These are phyloP conservation scores for Calcarius ornatus DNA, from an alignment of 2,113 vertebrate species.

Conservation along the genomic window DNA sequence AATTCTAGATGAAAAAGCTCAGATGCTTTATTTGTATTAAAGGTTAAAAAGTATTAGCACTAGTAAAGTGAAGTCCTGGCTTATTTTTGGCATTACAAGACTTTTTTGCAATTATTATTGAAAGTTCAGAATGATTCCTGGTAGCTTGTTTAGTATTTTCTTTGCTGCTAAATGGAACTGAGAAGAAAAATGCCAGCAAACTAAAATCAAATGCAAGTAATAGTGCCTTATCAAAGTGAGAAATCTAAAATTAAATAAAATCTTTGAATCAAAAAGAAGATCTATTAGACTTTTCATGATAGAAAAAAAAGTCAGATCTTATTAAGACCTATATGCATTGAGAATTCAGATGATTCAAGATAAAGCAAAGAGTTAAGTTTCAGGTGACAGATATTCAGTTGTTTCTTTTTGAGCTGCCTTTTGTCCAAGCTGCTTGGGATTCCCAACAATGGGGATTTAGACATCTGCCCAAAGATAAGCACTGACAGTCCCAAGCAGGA, in stretches of 20 bases:
- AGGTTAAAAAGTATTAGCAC: background rate
- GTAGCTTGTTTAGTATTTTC: background rate
- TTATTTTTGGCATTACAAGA: background rate
- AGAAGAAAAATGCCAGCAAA: conserved; percentile 10
- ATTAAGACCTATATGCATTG: background rate
- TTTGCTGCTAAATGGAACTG: background rate
- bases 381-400: background rate
- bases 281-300: conserved; percentile 9
- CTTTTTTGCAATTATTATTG: background rate
- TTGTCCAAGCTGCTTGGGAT: background rate
- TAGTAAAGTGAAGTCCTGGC: background rate
- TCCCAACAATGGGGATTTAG: fast-evolving
- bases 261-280: background rate
- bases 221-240: background rate
- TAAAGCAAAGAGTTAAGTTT: background rate
- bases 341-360: background rate
- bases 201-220: background rate
- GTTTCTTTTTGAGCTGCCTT: background rate
- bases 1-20: background rate
- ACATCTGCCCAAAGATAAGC: background rate
- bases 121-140: background rate
- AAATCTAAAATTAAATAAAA: conserved; percentile 24
- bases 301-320: background rate
- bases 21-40: background rate
- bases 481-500: background rate